Conservation (phyloP, 1,140 invertebrate genomes). For the Orussus abietinus region DNA sequence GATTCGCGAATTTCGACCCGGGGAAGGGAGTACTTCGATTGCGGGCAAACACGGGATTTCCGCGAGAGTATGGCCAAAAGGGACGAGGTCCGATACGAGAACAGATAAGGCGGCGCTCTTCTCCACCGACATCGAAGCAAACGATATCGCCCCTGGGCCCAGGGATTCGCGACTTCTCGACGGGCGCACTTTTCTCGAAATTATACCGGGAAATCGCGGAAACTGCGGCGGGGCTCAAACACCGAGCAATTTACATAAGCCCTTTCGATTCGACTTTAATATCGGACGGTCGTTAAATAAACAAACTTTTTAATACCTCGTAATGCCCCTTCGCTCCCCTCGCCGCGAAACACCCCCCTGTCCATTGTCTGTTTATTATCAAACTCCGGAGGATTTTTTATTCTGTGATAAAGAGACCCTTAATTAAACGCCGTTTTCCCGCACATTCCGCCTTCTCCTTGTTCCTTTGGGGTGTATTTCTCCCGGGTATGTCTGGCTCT, state of each 20-base stretch:
- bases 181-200: too few relatives aligned
- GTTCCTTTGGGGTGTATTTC: background rate
- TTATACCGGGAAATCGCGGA: too few relatives aligned
- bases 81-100: too few relatives aligned
- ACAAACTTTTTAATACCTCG: constrained; percentile 24
- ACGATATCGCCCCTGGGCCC: too few relatives aligned
- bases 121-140: too few relatives aligned
- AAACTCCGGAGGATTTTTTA: constrained; percentile 8
- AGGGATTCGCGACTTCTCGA: too few relatives aligned
- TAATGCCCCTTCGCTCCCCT: constrained; percentile 12
- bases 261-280: constrained; percentile 30
- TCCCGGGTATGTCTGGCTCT: too few relatives aligned
- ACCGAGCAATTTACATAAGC: constrained; percentile 41
- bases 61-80: too few relatives aligned
- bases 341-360: background rate
- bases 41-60: too few relatives aligned
- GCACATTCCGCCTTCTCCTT: background rate
- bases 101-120: too few relatives aligned
- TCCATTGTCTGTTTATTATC: constrained; percentile 12
- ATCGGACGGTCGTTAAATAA: constrained; percentile 23
- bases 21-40: too few relatives aligned
- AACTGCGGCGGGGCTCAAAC: constrained; percentile 26
- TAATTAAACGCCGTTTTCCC: constrained; percentile 3
- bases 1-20: too few relatives aligned
- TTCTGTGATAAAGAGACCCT: background rate